These are phyloP conservation scores for Baronia brevicornis DNA, from an alignment of 2,888 invertebrate species.

Conservation along the genomic window DNA sequence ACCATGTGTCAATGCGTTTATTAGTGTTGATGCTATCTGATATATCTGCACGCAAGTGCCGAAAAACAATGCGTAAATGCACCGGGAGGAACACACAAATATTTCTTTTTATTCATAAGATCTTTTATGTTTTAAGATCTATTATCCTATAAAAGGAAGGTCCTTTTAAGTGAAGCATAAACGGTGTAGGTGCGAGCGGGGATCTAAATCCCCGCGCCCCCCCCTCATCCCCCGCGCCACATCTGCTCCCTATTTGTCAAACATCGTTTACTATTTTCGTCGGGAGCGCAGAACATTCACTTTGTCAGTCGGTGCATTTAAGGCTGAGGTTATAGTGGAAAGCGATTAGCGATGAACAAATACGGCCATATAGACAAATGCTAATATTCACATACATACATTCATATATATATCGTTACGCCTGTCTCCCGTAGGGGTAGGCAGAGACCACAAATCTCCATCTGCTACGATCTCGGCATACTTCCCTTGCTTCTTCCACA, in stretches of 20 bases:
- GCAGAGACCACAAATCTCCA: no score
- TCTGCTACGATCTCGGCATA: no score
- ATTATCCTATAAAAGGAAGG: conserved; percentile 12
- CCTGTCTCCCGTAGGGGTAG: no score
- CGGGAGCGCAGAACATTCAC: conserved; percentile 34
- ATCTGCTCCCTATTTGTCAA: conserved; percentile 71
- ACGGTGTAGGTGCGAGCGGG: conserved; percentile 24
- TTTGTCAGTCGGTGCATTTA: conserved; percentile 36
- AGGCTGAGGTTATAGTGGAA: conserved; percentile 1
- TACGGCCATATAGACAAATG: not conserved
- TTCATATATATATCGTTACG: no score
- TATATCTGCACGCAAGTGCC: no score
- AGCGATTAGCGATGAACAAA: conserved; percentile 1
- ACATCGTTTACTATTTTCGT: conserved; percentile 66
- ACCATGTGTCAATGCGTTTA: no score
- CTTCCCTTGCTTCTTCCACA: no score
- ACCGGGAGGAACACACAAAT: no score
- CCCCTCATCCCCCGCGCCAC: conserved; percentile 34
- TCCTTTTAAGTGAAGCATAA: no score
- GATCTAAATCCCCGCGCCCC: conserved; percentile 15
- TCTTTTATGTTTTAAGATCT: conserved; percentile 1
- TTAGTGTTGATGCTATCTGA: no score
- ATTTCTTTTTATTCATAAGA: not conserved
- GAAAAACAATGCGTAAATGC: no score
- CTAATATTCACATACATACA: no score